phyloP scores from a whole-genome alignment of 2,888 invertebrate genomes.

The Synergus laeviventris region DNA sequence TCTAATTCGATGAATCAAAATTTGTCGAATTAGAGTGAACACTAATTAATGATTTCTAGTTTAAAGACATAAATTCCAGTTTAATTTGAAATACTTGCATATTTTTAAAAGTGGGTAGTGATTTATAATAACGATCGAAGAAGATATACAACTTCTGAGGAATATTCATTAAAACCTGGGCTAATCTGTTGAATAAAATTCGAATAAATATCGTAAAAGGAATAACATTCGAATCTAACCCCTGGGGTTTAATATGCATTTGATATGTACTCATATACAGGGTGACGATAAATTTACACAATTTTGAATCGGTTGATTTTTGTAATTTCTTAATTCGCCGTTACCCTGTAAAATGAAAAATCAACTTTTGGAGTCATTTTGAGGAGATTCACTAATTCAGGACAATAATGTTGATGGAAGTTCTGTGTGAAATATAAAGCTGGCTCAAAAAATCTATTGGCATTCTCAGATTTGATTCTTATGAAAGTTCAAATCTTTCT shows the following conservation, averaged over 20 bases:
- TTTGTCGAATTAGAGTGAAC: conserved; percentile 19
- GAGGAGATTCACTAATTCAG: background rate
- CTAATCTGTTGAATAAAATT: background rate
- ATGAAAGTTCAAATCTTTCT: conserved; percentile 39
- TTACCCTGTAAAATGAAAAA: conserved; percentile 35
- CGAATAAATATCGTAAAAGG: background rate
- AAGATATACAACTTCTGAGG: conserved; percentile 14
- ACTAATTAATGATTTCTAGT: conserved; percentile 11
- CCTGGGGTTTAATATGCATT: conserved; percentile 30
- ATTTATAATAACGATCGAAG: conserved; percentile 30
- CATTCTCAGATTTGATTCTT: conserved; percentile 34
- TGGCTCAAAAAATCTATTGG: conserved; percentile 23
- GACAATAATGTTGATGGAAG: background rate
- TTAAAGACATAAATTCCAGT: background rate
- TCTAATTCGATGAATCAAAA: conserved; percentile 16
- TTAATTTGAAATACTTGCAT: background rate
- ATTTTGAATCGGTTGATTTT: background rate
- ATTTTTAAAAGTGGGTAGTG: conserved; percentile 25
- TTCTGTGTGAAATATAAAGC: conserved; percentile 34
- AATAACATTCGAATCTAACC: conserved; percentile 5
- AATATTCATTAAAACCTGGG: background rate
- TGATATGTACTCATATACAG: conserved; percentile 39
- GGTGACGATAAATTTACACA: conserved; percentile 4
- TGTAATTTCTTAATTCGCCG: background rate
- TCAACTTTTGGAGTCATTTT: conserved; percentile 2